Percentiles rank a stretch among this genome's conserved stretches.
Evolutionary conservation across 2,797 vertebrate species (phyloP).

Genomic region (Malurus leucopterus): DNA sequence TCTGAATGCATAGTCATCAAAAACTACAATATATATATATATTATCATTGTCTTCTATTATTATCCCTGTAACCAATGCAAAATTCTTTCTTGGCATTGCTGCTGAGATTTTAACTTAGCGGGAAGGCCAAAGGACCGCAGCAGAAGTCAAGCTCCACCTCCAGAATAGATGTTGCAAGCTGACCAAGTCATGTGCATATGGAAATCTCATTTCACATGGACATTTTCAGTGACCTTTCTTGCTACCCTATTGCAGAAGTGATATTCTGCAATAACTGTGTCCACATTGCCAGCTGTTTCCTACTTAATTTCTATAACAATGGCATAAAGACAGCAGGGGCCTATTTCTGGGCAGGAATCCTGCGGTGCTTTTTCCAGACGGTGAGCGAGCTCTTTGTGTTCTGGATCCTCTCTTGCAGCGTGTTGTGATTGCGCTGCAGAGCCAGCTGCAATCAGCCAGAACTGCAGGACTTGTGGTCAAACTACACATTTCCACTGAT

Average conservation of each 20-base stretch:
- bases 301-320: conserved; percentile 14
- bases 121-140: neutral
- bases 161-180: neutral
- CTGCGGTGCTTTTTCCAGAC: conserved; percentile 9
- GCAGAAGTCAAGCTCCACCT: neutral
- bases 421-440: neutral
- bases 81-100: neutral
- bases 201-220: neutral
- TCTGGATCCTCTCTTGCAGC: neutral
- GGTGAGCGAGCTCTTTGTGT: neutral
- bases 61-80: neutral
- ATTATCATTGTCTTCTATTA: neutral
- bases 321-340: neutral
- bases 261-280: conserved; percentile 34
- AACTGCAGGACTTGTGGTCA: neutral
- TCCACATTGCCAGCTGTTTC: conserved; percentile 20
- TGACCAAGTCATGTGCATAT: neutral
- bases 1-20: neutral
- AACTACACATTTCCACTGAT: neutral
- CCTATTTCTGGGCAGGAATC: conserved; percentile 16
- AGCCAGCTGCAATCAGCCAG: neutral
- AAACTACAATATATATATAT: neutral
- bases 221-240: conserved; percentile 3
- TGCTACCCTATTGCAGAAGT: conserved; percentile 7
- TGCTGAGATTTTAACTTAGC: neutral